Percentiles rank a stretch among this genome's conserved stretches.
Evolutionary conservation across 1,140 invertebrate species (phyloP).

Genomic region (Drosophila parvula): DNA sequence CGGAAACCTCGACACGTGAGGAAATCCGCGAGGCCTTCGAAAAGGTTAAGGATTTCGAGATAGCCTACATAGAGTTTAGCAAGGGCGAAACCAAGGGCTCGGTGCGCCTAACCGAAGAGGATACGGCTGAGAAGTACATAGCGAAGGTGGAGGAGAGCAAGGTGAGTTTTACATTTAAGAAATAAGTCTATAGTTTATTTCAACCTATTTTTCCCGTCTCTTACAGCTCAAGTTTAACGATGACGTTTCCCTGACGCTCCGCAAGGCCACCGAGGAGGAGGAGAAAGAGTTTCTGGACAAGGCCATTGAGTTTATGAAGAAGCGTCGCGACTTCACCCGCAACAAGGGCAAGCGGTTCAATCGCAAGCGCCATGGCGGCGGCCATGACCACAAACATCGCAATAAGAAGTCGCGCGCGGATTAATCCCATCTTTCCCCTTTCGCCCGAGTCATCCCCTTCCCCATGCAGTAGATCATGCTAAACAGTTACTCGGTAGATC

Average conservation of each 20-base stretch:
- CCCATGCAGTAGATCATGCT: conserved; percentile 22
- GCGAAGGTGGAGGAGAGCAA: conserved; percentile 88
- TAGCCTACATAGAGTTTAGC: conserved; percentile 91
- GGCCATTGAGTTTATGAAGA: conserved; percentile 87
- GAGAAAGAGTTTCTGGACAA: conserved; percentile 88
- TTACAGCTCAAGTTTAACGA: conserved; percentile 79
- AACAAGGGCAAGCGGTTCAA: conserved; percentile 78
- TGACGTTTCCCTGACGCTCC: conserved; percentile 86
- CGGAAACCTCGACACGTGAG: conserved; percentile 88
- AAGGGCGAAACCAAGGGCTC: conserved; percentile 89
- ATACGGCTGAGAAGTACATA: conserved; percentile 87
- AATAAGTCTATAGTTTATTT: neutral
- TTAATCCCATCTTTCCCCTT: conserved; percentile 20
- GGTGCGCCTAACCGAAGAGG: conserved; percentile 88
- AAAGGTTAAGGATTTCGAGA: conserved; percentile 86
- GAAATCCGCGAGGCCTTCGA: conserved; percentile 89
- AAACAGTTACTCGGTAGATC: conserved; percentile 48
- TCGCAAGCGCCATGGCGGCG: conserved; percentile 80
- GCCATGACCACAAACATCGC: conserved; percentile 58
- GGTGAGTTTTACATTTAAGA: conserved; percentile 59
- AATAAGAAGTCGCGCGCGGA: conserved; percentile 60
- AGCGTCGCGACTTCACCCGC: conserved; percentile 85
- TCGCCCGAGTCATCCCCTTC: conserved; percentile 22
- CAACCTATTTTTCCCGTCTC: neutral
- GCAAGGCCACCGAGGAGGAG: conserved; percentile 88